Base-by-base conservation (phyloP, 2,888 invertebrate species). In the Calliopum simillimum region DNA sequence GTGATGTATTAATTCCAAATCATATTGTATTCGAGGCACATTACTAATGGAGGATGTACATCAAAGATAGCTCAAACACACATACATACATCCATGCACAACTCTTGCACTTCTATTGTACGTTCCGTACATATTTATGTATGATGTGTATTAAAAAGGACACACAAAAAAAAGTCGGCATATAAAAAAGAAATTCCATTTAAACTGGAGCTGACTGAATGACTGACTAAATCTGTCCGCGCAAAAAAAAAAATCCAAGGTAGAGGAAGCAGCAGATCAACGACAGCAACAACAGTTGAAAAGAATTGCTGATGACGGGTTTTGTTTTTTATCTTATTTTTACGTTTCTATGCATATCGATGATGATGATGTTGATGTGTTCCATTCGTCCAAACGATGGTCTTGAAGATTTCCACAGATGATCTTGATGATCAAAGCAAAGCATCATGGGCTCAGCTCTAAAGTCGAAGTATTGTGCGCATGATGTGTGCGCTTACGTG, bases 131-230 rank as follows among this genome's bases (percentile, higher is more conserved):
- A 6, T 33, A 33, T 8, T 8, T 33, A 8, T 4, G 25, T 6
- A 33, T 33, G 33, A 8, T 25, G 25, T 25, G 5, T 5, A 4
- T 25, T 5, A 5, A 25, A 4, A 6, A 8, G 33, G 5, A 5
- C 33, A 6, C 13, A 33, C 16, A 41, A 43, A 33, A 23, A 25
- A 71, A 58, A 66, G 70, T 73, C 75, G 75, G 73, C 74, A 71
- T 65, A 62, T 70, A 75, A 71, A 71, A 67, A 63, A 63, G 53
- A 71, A 74, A 75, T 74, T 75, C 74, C 74, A 75, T 75, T 74
- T 75, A 76, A 77, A 76, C 75, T 77, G 76, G 76, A 75, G 74
- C 76, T 55, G 67, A 61, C 41, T 58, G 49, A 19, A 25, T 16
- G 21, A 41, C 13, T 56, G 55, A 64, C 55, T 25, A 23, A n/a